Evolutionary conservation across 2,888 invertebrate genomes (phyloP).

Genomic region (Dicyrtomina minuta): DNA sequence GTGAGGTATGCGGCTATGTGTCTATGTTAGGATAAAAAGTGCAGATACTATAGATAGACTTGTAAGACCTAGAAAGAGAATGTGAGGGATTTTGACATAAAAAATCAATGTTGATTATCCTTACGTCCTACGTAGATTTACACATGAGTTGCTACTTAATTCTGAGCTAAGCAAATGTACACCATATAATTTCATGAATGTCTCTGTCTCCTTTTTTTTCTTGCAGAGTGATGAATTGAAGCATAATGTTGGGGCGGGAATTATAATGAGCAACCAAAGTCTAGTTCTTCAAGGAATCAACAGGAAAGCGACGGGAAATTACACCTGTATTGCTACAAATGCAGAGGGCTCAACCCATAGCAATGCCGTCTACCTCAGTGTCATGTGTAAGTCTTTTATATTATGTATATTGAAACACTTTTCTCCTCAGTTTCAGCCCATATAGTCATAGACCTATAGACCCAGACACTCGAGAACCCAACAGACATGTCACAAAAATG

Average conservation of each 20-base stretch:
- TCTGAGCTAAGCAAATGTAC: too few species aligned
- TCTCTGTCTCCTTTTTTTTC: slow-evolving; percentile 25
- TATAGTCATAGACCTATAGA: not conserved
- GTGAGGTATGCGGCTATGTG: too few species aligned
- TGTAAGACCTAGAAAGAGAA: not conserved
- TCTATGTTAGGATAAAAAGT: too few species aligned
- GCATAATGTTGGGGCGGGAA: slow-evolving; percentile 78
- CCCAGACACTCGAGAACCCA: not conserved
- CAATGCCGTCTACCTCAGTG: slow-evolving; percentile 74
- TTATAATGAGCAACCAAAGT: slow-evolving; percentile 82
- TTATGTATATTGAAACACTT: not conserved
- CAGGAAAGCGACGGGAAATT: slow-evolving; percentile 79
- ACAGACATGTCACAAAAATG: too few species aligned
- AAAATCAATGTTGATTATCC: too few species aligned
- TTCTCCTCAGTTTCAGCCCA: not conserved
- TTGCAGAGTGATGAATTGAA: slow-evolving; percentile 77
- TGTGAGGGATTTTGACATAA: not conserved
- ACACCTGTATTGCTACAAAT: slow-evolving; percentile 85
- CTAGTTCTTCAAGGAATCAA: slow-evolving; percentile 77
- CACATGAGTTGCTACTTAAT: too few species aligned
- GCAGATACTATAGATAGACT: too few species aligned
- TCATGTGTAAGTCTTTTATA: slow-evolving; percentile 85
- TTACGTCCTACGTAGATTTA: too few species aligned
- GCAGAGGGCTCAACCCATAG: slow-evolving; percentile 88
- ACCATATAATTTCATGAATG: too few species aligned